Conservation (phyloP, 2,888 invertebrate species). For the Lithosia quadra region DNA sequence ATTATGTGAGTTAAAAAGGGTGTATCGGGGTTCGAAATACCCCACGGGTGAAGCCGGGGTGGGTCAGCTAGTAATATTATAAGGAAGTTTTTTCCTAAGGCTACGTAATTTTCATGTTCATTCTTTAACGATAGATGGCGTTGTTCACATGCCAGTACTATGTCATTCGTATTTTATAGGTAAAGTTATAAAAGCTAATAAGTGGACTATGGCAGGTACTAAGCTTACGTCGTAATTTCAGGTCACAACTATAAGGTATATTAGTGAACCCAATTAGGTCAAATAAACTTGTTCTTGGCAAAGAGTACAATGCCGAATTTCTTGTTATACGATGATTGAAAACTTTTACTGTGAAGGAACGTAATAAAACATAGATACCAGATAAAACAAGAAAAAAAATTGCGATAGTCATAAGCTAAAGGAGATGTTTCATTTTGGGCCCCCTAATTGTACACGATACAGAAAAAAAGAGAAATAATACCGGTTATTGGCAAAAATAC, state of each 20-base stretch:
- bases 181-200: not conserved
- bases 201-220: not conserved
- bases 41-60: no score
- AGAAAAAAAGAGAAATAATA: no score
- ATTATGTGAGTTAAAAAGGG: no score
- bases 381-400: not conserved
- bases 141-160: not conserved
- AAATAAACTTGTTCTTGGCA: conserved; percentile 32
- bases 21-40: no score
- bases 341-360: not conserved
- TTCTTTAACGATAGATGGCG: not conserved
- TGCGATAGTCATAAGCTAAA: not conserved
- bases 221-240: not conserved
- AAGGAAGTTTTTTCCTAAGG: no score
- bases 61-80: no score
- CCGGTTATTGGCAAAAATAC: no score
- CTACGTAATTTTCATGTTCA: no score
- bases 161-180: not conserved
- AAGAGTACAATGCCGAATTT: conserved; percentile 18
- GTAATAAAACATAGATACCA: not conserved
- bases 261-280: conserved; percentile 24
- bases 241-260: conserved; percentile 8
- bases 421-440: no score
- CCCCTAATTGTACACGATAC: no score
- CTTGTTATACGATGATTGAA: not conserved